phyloP scores from a whole-genome alignment of 2,113 vertebrate species.

The Cairina moschata region DNA sequence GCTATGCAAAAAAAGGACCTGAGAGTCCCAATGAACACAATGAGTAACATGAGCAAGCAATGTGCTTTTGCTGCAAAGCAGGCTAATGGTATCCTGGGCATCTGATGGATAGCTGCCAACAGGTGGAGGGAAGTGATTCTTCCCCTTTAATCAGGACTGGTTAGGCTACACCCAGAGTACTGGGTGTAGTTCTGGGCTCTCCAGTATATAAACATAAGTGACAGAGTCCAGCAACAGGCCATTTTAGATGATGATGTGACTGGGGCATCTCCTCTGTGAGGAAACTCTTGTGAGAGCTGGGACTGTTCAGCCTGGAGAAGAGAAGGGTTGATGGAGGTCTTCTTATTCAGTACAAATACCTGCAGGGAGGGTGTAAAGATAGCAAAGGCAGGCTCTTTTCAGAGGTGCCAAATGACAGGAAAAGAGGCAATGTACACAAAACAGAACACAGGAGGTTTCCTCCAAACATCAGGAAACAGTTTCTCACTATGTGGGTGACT shows the following conservation, averaged over 20 bases:
- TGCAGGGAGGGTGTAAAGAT: background rate
- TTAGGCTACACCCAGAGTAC: background rate
- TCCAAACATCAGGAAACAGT: background rate
- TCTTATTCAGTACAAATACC: background rate
- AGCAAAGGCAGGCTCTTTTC: background rate
- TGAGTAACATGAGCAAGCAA: background rate
- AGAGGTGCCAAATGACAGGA: fast-evolving
- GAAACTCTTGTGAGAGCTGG: background rate
- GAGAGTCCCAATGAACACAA: background rate
- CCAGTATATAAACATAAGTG: background rate
- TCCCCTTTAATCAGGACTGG: background rate
- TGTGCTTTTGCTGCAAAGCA: background rate
- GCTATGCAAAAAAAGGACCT: background rate
- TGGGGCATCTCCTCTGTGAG: background rate
- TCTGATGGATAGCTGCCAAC: background rate
- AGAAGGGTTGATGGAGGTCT: background rate
- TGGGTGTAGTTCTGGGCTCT: background rate
- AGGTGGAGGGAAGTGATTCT: background rate
- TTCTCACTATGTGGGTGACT: background rate
- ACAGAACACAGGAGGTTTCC: background rate
- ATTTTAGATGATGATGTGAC: background rate
- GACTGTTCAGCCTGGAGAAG: background rate
- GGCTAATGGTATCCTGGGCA: background rate
- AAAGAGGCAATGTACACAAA: background rate
- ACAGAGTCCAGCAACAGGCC: background rate